These are phyloP conservation scores for Donacobius atricapilla DNA, from an alignment of 2,113 vertebrate genomes.

Conservation along the genomic window DNA sequence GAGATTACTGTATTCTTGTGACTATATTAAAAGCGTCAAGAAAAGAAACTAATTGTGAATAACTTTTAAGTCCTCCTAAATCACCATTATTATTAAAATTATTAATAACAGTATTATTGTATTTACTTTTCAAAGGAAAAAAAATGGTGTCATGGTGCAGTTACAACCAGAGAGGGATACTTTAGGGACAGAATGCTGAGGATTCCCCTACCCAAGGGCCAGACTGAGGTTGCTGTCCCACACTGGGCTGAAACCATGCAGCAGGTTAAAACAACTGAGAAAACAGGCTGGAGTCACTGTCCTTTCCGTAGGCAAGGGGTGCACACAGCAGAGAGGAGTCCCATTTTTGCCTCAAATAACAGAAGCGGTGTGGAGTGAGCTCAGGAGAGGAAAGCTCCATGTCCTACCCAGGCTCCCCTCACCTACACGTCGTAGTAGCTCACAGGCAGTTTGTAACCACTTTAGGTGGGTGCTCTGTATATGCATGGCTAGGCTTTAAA, in stretches of 20 bases:
- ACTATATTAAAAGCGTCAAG: not conserved
- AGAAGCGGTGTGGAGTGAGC: not conserved
- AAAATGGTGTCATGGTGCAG: not conserved
- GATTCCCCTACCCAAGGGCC: not conserved
- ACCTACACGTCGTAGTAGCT: not conserved
- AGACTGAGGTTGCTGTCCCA: not conserved
- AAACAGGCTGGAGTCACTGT: not conserved
- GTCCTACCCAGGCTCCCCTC: not conserved
- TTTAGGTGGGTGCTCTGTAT: not conserved
- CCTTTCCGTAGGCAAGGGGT: not conserved
- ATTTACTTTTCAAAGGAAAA: not conserved
- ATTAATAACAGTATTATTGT: not conserved
- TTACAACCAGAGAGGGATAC: not conserved
- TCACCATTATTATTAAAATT: not conserved
- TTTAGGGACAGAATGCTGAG: not conserved
- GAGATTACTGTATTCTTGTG: not conserved
- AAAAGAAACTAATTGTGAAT: not conserved
- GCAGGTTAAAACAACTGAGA: not conserved
- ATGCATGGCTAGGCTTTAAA: not conserved
- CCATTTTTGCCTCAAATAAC: not conserved
- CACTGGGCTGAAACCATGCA: not conserved
- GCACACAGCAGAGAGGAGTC: not conserved
- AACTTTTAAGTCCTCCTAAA: not conserved
- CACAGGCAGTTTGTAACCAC: not conserved
- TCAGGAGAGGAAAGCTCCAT: not conserved